These are phyloP conservation scores for Cuniculus paca DNA, from an alignment of 2,797 vertebrate species.

Conservation along the genomic window DNA sequence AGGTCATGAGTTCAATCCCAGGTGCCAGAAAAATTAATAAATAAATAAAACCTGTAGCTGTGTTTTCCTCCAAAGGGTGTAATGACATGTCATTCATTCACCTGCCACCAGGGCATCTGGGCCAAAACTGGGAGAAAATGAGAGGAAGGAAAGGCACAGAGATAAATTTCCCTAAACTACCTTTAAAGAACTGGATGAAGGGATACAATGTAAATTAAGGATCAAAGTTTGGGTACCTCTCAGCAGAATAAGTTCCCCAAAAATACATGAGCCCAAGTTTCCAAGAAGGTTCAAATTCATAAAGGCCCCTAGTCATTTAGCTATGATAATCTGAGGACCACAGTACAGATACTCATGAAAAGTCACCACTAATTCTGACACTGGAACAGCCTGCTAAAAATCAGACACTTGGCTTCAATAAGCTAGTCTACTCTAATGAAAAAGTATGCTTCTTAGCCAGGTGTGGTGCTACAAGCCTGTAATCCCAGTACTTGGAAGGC, in stretches of 20 bases:
- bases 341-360: not conserved
- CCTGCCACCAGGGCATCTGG: not conserved
- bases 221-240: not conserved
- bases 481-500: not conserved
- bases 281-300: not conserved
- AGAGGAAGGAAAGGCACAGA: not conserved
- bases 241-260: not conserved
- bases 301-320: not conserved
- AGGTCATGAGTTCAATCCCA: no score
- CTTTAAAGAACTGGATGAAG: not conserved
- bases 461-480: not conserved
- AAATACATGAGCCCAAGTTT: not conserved
- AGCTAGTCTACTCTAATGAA: not conserved
- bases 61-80: not conserved
- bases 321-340: not conserved
- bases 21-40: no score
- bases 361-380: not conserved
- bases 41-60: not conserved
- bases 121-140: conserved; percentile 2
- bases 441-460: not conserved
- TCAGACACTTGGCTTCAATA: not conserved
- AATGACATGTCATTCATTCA: not conserved
- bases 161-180: not conserved
- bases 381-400: not conserved
- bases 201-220: not conserved